Evolutionary conservation across 2,888 invertebrate species (phyloP).

Genomic region (Lathronympha strigana): DNA sequence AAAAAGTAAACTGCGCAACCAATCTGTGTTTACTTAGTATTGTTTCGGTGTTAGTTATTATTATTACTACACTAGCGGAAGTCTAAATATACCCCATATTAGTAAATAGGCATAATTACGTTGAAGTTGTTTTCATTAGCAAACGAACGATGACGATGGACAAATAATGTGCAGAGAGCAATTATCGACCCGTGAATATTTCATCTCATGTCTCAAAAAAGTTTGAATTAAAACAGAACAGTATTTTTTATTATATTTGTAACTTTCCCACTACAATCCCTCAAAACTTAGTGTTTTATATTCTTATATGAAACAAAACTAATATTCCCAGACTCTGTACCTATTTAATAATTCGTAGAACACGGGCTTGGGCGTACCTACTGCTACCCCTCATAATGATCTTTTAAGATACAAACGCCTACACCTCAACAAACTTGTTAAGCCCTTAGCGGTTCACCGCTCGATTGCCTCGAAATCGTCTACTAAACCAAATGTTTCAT

Average conservation of each 20-base stretch:
- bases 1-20: background rate
- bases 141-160: too few species aligned
- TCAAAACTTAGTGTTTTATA: background rate
- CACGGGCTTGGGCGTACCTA: background rate
- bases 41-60: too few species aligned
- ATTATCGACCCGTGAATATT: too few species aligned
- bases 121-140: too few species aligned
- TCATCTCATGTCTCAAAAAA: too few species aligned
- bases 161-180: too few species aligned
- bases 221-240: too few species aligned
- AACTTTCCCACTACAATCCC: background rate
- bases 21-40: too few species aligned
- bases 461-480: background rate
- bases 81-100: too few species aligned
- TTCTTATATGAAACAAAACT: background rate
- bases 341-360: background rate
- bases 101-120: too few species aligned
- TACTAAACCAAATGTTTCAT: conserved; percentile 12
- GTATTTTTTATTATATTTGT: background rate
- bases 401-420: conserved; percentile 1
- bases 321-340: background rate
- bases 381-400: conserved; percentile 5
- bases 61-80: too few species aligned
- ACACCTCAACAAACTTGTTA: conserved; percentile 2
- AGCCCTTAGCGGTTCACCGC: conserved; percentile 11